Evolutionary conservation across 1,140 invertebrate genomes (phyloP).

Genomic region (Diuraphis noxia): DNA sequence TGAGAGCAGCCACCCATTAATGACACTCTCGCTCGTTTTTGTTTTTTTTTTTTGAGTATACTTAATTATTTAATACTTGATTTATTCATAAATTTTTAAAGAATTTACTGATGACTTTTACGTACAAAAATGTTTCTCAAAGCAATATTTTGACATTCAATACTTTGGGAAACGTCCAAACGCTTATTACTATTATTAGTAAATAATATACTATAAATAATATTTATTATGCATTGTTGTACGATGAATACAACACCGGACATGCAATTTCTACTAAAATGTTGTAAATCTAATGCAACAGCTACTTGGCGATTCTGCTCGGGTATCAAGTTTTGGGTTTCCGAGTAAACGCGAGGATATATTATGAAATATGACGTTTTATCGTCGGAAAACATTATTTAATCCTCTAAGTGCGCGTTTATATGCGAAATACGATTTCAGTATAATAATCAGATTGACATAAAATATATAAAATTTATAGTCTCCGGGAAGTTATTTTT

Average conservation of each 20-base stretch:
- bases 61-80: too few species aligned
- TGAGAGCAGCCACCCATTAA: too few species aligned
- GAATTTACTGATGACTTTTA: too few species aligned
- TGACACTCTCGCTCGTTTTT: too few species aligned
- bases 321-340: background rate
- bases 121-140: too few species aligned
- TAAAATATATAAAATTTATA: background rate
- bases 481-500: background rate
- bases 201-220: too few species aligned
- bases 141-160: too few species aligned
- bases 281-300: background rate
- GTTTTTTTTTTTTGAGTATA: too few species aligned
- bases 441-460: conserved; percentile 8
- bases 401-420: background rate
- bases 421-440: background rate
- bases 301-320: background rate
- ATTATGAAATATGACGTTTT: background rate
- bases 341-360: background rate
- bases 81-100: too few species aligned
- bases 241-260: background rate
- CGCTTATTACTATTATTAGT: too few species aligned
- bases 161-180: too few species aligned
- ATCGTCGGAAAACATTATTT: background rate
- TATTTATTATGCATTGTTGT: background rate
- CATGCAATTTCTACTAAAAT: background rate